phyloP scores from a whole-genome alignment of 1,140 invertebrate species.

The Caligus rogercresseyi region DNA sequence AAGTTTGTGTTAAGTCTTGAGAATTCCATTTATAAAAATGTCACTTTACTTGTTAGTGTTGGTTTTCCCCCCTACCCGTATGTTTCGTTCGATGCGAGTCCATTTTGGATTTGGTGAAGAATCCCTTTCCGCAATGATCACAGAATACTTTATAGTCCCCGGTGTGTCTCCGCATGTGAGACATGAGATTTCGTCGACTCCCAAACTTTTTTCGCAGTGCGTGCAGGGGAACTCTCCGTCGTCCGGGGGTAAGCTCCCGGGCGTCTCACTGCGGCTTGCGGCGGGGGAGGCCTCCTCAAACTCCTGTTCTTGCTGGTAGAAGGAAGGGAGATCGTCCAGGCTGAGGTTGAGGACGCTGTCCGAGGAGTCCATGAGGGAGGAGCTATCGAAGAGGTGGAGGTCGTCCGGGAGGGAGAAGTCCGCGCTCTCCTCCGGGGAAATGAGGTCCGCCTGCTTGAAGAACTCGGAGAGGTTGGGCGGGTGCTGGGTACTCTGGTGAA shows the following conservation, averaged over 20 bases:
- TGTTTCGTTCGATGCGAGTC: conserved; percentile 18
- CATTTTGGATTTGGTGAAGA: conserved; percentile 19
- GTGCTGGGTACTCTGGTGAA: not conserved
- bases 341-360: conserved; percentile 4
- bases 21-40: no score
- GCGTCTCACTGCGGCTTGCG: conserved; percentile 12
- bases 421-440: not conserved
- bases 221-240: conserved; percentile 19
- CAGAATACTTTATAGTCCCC: conserved; percentile 20
- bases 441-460: conserved; percentile 16
- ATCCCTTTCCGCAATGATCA: conserved; percentile 17
- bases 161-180: conserved; percentile 19
- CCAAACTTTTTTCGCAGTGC: conserved; percentile 20
- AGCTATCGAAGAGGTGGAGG: conserved; percentile 11
- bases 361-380: conserved; percentile 2
- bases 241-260: conserved; percentile 7
- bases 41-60: no score
- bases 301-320: conserved; percentile 2
- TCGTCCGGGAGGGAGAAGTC: conserved; percentile 10
- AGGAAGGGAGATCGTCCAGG: conserved; percentile 11
- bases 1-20: no score
- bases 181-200: conserved; percentile 16
- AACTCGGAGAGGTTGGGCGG: not conserved
- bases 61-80: conserved; percentile 18
- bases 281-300: not conserved